A percentile compares a stretch with the other conserved stretches of the same genome.
Conservation (phyloP, 2,888 invertebrate genomes). For the Mimas tiliae region DNA sequence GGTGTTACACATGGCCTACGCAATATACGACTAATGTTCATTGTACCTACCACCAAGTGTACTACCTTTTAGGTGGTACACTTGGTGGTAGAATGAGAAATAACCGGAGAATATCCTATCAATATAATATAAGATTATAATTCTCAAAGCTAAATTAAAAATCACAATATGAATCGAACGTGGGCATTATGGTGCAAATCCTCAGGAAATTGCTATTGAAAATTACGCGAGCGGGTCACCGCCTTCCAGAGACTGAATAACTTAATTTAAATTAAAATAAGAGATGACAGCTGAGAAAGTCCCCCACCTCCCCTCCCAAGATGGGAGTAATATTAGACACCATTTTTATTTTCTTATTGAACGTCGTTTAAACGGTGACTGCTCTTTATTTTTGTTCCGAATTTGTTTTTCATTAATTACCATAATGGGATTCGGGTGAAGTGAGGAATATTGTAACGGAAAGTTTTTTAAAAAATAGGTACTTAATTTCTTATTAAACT, state of each 20-base stretch:
- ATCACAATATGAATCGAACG: background rate
- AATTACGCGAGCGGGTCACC: conserved; percentile 2
- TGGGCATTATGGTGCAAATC: background rate
- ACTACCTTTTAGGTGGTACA: too few species aligned
- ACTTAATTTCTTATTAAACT: background rate
- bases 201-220: conserved; percentile 1
- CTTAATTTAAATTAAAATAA: conserved; percentile 54
- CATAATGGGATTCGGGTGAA: conserved; percentile 11
- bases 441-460: background rate
- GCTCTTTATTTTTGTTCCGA: conserved; percentile 24
- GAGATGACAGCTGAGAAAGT: conserved; percentile 42
- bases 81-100: too few species aligned
- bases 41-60: too few species aligned
- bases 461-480: background rate
- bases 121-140: too few species aligned
- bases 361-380: conserved; percentile 22
- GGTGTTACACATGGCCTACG: too few species aligned
- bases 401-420: conserved; percentile 33
- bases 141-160: background rate
- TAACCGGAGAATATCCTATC: too few species aligned
- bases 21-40: too few species aligned
- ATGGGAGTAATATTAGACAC: background rate
- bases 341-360: conserved; percentile 12
- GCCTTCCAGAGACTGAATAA: conserved; percentile 38
- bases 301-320: background rate